phyloP scores from a whole-genome alignment of 2,888 invertebrate species.

The Abrostola tripartita region DNA sequence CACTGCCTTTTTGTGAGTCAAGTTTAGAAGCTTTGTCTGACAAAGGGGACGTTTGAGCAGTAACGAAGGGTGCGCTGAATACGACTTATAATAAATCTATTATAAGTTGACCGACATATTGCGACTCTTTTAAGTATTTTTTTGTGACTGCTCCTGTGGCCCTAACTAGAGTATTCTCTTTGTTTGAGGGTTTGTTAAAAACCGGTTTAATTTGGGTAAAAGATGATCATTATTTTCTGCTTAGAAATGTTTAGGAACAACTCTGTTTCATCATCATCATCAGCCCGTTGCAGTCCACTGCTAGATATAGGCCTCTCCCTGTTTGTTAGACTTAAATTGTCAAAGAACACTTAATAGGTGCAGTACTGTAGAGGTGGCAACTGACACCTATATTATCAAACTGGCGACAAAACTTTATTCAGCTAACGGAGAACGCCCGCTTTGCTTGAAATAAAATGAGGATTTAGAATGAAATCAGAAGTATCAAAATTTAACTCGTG shows the following conservation, averaged over 20 bases:
- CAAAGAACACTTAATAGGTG: no score
- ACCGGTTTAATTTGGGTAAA: neutral
- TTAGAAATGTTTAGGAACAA: neutral
- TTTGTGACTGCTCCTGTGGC: neutral
- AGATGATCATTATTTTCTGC: neutral
- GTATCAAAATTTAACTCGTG: neutral
- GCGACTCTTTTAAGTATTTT: neutral
- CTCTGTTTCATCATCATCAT: no score
- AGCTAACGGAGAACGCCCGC: neutral
- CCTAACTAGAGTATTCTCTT: neutral
- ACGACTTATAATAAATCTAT: neutral
- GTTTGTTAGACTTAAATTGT: no score
- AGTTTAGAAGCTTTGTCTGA: neutral
- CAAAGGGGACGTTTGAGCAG: conserved; percentile 3
- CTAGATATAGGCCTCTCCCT: no score
- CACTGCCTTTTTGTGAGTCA: neutral
- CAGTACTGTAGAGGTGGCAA: neutral
- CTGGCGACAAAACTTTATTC: neutral
- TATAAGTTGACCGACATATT: conserved; percentile 1
- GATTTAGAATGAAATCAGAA: neutral
- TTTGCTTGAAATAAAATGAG: neutral
- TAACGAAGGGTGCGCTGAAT: neutral
- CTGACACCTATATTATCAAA: neutral
- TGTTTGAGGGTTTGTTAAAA: neutral
- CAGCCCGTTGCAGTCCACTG: no score